A percentile compares a stretch with the other conserved stretches of the same genome.
These are phyloP conservation scores for Calameuta filiformis DNA, from an alignment of 2,888 invertebrate species.

Conservation along the genomic window DNA sequence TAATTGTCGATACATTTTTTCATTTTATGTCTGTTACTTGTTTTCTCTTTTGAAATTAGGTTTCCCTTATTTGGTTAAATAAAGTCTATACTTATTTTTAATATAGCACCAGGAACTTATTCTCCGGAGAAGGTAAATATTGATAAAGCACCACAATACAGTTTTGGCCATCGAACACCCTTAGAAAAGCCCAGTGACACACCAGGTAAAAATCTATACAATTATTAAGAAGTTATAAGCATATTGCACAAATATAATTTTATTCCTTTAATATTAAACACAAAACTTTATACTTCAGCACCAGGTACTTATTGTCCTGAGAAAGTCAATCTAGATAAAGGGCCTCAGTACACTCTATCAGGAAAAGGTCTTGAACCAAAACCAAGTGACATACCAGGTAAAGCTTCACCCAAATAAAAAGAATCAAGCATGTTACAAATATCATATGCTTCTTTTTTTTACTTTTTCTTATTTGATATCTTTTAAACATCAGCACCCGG, in stretches of 20 bases:
- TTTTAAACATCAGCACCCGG: conserved; percentile 22
- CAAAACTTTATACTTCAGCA: conserved; percentile 33
- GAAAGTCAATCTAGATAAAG: conserved; percentile 65
- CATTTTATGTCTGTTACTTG: background rate
- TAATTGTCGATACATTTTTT: background rate
- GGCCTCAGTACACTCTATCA: conserved; percentile 66
- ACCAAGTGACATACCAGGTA: conserved; percentile 57
- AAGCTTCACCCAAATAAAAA: no score
- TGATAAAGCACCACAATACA: conserved; percentile 74
- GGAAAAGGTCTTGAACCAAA: conserved; percentile 37
- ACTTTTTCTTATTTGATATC: background rate
- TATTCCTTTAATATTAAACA: background rate
- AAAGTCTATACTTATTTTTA: background rate
- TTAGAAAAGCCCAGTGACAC: conserved; percentile 71
- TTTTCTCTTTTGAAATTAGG: background rate
- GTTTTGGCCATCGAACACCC: conserved; percentile 76
- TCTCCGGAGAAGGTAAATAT: conserved; percentile 71
- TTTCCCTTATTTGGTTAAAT: background rate
- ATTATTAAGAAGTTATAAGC: conserved; percentile 6
- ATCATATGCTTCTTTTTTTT: no score
- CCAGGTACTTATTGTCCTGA: conserved; percentile 55
- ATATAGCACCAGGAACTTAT: conserved; percentile 68
- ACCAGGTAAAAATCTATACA: conserved; percentile 68
- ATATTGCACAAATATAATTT: background rate
- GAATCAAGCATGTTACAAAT: no score